Evolutionary conservation across 2,888 invertebrate genomes (phyloP), one percentile per base, ranked within the genome.

Genomic region (Eupithecia vulgata): DNA sequence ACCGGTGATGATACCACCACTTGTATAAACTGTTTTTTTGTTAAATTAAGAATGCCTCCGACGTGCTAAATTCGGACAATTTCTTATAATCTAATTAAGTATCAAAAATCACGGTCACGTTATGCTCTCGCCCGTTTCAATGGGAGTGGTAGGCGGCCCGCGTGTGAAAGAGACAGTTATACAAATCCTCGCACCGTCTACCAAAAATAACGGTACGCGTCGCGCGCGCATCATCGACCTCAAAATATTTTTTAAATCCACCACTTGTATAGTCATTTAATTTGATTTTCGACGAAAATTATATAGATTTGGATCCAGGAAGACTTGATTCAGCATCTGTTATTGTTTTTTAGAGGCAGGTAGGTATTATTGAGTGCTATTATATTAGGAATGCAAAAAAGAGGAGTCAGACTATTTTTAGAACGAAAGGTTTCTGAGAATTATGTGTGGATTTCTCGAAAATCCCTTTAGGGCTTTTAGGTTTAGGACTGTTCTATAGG

Each of bases 121-220:
- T 87, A 81, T 66, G 76, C 80, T 77, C 85, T 81, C 86, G 87
- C 84, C 84, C 82, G 84, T 84, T 84, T 82, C 83, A 84, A 88
- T 89, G 88, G 89, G 87, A 87, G 89, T 85, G 84, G 91, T 90
- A 89, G 92, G 92, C 91, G 91, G 87, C 81, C 82, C 83, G 85
- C 81, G 87, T 78, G 81, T 67, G 85, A 93, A 81, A 70, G 90
- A 87, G 90, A 90, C 80, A 70, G 82, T 71, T 35, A 76, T 76
- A 84, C 10, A 68, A 76, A 73, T 67, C 74, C 67, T 76, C 78
- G 81, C 81, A 77, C 74, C 85, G 82, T 77, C 81, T 71, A 57
- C 73, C 71, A 79, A 72, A 79, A 72, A 79, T 92, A 91, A 91
- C 92, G 92, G 90, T 87, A 83, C 79, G 75, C 70, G 83, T 89